Conservation (phyloP, 2,888 invertebrate genomes). For the Lamellibrachia columna region DNA sequence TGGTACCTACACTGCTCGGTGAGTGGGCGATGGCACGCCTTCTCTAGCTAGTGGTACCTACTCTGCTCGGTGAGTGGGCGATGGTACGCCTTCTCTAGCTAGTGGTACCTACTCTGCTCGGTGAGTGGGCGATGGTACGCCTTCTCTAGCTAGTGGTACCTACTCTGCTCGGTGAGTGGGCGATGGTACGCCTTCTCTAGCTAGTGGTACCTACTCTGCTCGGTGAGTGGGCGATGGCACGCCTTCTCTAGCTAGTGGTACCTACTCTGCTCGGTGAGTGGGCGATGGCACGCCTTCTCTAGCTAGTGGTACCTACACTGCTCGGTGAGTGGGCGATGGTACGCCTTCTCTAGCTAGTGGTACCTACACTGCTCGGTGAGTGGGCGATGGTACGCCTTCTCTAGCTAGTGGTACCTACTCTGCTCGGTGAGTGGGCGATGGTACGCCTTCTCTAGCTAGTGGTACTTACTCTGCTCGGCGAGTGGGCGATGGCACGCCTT, state of each 20-base stretch:
- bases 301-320: too few relatives aligned
- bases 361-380: background rate
- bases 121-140: background rate
- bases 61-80: too few relatives aligned
- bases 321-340: too few relatives aligned
- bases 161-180: background rate
- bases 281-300: too few relatives aligned
- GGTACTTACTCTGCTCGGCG: background rate
- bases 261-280: background rate
- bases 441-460: constrained; percentile 41
- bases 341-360: background rate
- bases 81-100: too few relatives aligned
- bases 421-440: constrained; percentile 46
- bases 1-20: background rate
- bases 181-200: background rate
- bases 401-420: constrained; percentile 41
- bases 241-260: background rate
- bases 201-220: background rate
- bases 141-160: background rate
- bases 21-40: background rate
- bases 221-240: background rate
- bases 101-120: too few relatives aligned
- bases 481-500: background rate
- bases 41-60: too few relatives aligned
- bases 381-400: background rate